Conservation (phyloP, 2,888 invertebrate species). For the Dioctria rufipes region DNA sequence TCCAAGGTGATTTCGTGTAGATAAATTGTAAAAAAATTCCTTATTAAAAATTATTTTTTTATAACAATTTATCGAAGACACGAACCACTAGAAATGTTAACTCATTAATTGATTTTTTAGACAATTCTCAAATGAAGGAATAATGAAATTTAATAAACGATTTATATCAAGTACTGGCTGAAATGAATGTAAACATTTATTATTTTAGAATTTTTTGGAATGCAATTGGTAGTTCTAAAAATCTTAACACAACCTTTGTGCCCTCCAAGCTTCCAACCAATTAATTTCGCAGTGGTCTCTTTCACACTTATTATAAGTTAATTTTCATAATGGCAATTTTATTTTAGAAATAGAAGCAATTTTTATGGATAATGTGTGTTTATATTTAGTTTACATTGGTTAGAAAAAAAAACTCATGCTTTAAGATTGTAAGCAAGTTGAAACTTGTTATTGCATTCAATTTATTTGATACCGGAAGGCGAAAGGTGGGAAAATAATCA, state of each 20-base stretch:
- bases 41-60: not conserved
- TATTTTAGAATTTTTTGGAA: slow-evolving; percentile 13
- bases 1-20: not conserved
- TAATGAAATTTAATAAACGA: no score
- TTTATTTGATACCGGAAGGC: no score
- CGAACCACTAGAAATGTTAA: slow-evolving; percentile 6
- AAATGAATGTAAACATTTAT: no score
- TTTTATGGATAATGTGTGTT: no score
- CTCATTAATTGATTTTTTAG: not conserved
- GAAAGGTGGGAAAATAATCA: no score
- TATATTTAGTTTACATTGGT: no score
- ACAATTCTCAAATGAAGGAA: not conserved
- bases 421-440: no score
- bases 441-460: no score
- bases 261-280: slow-evolving; percentile 4
- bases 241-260: not conserved
- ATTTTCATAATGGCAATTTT: not conserved
- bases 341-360: no score
- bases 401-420: no score
- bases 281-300: slow-evolving; percentile 45
- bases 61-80: slow-evolving; percentile 25
- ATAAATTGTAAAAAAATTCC: not conserved
- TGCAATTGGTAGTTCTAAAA: no score
- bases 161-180: no score
- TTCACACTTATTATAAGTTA: slow-evolving; percentile 26